Conservation (phyloP, 2,888 invertebrate species). For the Lycia hirtaria region DNA sequence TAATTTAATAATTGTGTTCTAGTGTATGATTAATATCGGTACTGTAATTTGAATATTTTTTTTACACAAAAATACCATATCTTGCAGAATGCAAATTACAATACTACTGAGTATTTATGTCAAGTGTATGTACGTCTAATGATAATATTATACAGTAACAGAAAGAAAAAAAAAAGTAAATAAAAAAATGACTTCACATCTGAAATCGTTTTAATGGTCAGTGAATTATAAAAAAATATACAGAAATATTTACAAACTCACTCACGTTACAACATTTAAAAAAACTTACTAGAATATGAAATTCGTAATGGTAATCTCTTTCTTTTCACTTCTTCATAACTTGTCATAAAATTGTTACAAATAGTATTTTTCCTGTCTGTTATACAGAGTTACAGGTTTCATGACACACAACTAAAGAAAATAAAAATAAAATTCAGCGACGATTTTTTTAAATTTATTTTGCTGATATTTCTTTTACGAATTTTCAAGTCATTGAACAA, state of each 20-base stretch:
- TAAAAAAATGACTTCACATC: slow-evolving; percentile 39
- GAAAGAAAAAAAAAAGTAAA: slow-evolving; percentile 25
- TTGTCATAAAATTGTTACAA: slow-evolving; percentile 27
- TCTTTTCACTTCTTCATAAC: slow-evolving; percentile 37
- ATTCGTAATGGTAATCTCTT: slow-evolving; percentile 58
- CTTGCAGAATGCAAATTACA: neutral
- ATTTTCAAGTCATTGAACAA: too few species aligned
- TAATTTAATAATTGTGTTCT: neutral
- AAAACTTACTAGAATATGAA: slow-evolving; percentile 41
- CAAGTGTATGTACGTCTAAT: slow-evolving; percentile 3
- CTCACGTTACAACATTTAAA: slow-evolving; percentile 31
- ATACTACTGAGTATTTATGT: slow-evolving; percentile 1
- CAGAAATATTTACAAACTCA: too few species aligned
- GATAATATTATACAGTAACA: slow-evolving; percentile 19
- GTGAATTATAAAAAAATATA: slow-evolving; percentile 34
- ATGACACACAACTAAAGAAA: too few species aligned
- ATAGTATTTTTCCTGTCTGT: too few species aligned
- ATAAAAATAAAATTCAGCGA: too few species aligned
- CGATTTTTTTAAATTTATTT: too few species aligned
- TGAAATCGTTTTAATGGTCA: slow-evolving; percentile 41
- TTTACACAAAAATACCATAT: neutral
- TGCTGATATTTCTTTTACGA: too few species aligned
- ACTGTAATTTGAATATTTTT: slow-evolving; percentile 7
- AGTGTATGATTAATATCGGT: slow-evolving; percentile 8
- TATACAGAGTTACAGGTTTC: too few species aligned